Percentiles rank a stretch among this genome's conserved stretches.
These are phyloP conservation scores for Porites cylindrica DNA, from an alignment of 92 coral and sea anemone genomes.

Conservation along the genomic window DNA sequence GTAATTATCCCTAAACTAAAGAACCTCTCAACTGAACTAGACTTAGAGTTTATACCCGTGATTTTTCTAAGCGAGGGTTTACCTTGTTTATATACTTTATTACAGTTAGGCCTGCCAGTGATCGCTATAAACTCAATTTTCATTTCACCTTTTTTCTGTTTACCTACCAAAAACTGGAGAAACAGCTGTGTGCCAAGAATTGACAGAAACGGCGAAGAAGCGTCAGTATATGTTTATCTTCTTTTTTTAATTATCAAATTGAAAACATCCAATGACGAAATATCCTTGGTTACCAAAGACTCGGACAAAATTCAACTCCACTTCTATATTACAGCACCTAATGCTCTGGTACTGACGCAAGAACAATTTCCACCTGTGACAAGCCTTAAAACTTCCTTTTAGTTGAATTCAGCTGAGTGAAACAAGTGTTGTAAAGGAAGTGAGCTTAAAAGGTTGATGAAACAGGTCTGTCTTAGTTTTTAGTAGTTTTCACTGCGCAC, in stretches of 20 bases:
- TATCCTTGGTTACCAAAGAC: not conserved
- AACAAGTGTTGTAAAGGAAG: not conserved
- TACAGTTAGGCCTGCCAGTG: not conserved
- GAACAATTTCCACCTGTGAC: not conserved
- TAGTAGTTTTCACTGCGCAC: not conserved
- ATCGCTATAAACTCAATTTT: not conserved
- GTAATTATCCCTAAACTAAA: not conserved
- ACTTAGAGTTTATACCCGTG: not conserved
- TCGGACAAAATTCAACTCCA: not conserved
- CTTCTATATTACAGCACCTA: too few relatives aligned
- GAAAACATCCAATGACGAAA: not conserved
- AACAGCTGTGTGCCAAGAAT: not conserved
- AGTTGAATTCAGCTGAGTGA: not conserved
- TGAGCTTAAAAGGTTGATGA: not conserved
- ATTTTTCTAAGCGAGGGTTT: not conserved
- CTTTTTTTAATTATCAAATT: slow-evolving; percentile 14
- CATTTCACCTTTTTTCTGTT: slow-evolving; percentile 9
- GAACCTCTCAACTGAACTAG: too few relatives aligned
- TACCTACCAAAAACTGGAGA: not conserved
- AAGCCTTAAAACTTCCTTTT: not conserved
- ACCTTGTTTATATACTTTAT: not conserved
- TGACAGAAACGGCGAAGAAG: slow-evolving; percentile 4
- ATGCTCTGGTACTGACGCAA: not conserved
- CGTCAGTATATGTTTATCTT: slow-evolving; percentile 20
- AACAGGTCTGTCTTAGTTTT: too few relatives aligned